Evolutionary conservation across 2,113 vertebrate genomes (phyloP).

Genomic region (Eupsittula cactorum): DNA sequence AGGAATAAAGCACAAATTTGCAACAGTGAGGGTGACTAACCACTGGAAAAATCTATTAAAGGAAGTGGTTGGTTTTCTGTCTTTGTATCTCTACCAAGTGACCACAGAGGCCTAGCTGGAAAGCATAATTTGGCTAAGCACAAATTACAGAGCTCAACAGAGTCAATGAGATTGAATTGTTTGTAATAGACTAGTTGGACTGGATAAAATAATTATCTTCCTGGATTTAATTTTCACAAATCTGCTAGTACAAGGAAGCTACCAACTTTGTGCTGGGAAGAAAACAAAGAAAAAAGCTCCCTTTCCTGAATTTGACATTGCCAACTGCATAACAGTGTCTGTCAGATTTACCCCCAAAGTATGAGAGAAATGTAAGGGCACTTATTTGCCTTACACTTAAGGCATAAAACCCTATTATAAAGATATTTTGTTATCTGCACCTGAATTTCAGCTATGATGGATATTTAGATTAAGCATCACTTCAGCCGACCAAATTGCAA

Average conservation of each 20-base stretch:
- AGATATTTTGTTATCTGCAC: neutral
- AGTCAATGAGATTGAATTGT: neutral
- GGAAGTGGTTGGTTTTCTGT: neutral
- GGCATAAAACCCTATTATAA: neutral
- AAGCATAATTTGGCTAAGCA: neutral
- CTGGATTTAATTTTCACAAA: neutral
- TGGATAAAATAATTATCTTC: neutral
- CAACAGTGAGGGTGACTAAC: constrained; percentile 34
- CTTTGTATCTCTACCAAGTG: neutral
- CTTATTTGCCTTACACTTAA: neutral
- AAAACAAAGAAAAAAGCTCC: neutral
- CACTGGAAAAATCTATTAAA: constrained; percentile 20
- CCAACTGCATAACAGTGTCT: fast-evolving
- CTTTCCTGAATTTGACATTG: neutral
- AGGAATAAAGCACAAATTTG: constrained; percentile 39
- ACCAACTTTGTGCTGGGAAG: neutral
- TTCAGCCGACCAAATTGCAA: neutral
- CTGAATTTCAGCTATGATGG: neutral
- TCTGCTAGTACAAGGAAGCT: neutral
- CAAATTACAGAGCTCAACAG: neutral
- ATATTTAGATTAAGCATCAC: neutral
- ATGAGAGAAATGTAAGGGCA: neutral
- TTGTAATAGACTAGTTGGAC: neutral
- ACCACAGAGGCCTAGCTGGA: neutral
- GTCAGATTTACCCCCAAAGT: neutral